Evolutionary conservation across 2,797 vertebrate species (phyloP).

Genomic region (Alfaro cultratus): DNA sequence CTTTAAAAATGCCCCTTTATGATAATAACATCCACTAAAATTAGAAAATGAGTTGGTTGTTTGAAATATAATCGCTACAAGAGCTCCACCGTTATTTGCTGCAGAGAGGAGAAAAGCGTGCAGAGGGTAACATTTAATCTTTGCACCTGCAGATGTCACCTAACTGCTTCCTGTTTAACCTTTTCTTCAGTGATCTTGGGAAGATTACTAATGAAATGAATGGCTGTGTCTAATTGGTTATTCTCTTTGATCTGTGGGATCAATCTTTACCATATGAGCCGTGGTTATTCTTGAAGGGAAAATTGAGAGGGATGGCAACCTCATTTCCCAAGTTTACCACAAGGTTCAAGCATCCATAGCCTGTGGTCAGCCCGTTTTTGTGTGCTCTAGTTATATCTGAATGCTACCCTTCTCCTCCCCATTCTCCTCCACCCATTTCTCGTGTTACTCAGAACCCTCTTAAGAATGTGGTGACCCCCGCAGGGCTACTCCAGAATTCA

Average conservation of each 20-base stretch:
- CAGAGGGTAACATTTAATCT: conserved; percentile 44
- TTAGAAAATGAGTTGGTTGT: conserved; percentile 45
- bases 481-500: conserved; percentile 57
- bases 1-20: conserved; percentile 43
- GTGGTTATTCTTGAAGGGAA: conserved; percentile 72
- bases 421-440: conserved; percentile 46
- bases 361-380: conserved; percentile 70
- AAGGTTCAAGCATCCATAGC: conserved; percentile 75
- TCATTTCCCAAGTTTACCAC: conserved; percentile 79
- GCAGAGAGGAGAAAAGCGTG: conserved; percentile 14
- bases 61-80: conserved; percentile 35
- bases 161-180: conserved; percentile 64
- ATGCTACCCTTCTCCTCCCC: conserved; percentile 35
- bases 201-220: conserved; percentile 67
- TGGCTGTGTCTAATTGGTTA: conserved; percentile 73
- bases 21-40: conserved; percentile 65
- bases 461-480: conserved; percentile 52
- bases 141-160: conserved; percentile 70
- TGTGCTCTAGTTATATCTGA: conserved; percentile 63
- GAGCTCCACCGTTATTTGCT: conserved; percentile 29
- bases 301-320: conserved; percentile 76
- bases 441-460: conserved; percentile 58
- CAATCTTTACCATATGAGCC: conserved; percentile 77
- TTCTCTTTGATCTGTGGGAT: conserved; percentile 76
- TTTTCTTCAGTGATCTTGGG: conserved; percentile 53